Conservation (phyloP, 2,888 invertebrate genomes). For the Antheraea assamensis region DNA sequence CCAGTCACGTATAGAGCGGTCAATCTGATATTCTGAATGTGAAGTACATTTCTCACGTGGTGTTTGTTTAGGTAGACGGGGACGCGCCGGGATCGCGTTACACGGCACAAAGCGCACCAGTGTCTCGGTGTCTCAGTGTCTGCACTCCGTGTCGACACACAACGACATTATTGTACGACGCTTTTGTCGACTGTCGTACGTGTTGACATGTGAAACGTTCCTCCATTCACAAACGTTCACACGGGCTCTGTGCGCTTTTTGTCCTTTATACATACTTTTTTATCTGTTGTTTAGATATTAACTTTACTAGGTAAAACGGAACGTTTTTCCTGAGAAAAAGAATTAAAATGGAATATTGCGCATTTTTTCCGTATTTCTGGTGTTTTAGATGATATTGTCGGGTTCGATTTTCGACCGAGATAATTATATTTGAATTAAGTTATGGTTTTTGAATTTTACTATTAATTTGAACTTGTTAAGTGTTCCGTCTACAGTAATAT, state of each 20-base stretch:
- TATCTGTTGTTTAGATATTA: background rate
- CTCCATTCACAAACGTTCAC: slow-evolving; percentile 22
- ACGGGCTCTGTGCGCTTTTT: slow-evolving; percentile 21
- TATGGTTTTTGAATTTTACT: background rate
- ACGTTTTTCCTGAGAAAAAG: background rate
- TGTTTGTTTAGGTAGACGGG: slow-evolving; percentile 1
- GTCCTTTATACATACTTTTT: slow-evolving; percentile 24
- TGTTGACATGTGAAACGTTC: slow-evolving; percentile 17
- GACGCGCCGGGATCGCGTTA: slow-evolving; percentile 4
- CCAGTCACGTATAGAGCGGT: slow-evolving; percentile 46
- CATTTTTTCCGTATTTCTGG: background rate
- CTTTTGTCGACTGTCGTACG: slow-evolving; percentile 10
- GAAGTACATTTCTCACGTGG: slow-evolving; percentile 16
- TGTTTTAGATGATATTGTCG: background rate
- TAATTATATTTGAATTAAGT: background rate
- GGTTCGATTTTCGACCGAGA: background rate
- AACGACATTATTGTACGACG: slow-evolving; percentile 13
- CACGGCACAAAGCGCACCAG: background rate
- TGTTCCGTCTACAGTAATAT: too few species aligned
- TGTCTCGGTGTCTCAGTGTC: slow-evolving; percentile 9
- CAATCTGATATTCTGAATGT: slow-evolving; percentile 49
- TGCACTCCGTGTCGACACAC: background rate
- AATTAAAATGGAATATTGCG: background rate
- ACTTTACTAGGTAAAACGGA: background rate
- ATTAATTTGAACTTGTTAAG: too few species aligned